Conservation (phyloP, 92 coral and sea anemone genomes). For the Heliopora coerulea region DNA sequence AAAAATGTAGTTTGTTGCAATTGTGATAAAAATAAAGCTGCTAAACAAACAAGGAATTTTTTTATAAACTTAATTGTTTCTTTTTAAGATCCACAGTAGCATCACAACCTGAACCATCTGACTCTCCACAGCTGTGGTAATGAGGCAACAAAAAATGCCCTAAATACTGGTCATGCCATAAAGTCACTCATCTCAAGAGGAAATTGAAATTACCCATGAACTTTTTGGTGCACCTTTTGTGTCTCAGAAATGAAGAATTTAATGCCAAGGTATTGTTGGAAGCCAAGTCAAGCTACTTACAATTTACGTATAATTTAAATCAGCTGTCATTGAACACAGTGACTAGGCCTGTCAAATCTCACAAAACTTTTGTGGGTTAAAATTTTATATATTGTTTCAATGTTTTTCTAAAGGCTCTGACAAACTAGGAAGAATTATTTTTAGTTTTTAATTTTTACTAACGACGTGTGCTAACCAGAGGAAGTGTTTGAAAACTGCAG, state of each 20-base stretch:
- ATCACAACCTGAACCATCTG: conserved; percentile 85
- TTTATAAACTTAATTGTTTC: neutral
- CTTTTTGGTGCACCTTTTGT: too few species aligned
- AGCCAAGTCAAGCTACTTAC: too few species aligned
- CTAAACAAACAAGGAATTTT: too few species aligned
- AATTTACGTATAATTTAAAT: too few species aligned
- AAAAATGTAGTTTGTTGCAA: too few species aligned
- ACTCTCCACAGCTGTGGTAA: conserved; percentile 94
- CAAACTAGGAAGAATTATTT: neutral
- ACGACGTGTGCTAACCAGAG: neutral
- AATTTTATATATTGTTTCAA: neutral
- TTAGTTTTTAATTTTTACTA: neutral
- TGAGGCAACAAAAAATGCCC: too few species aligned
- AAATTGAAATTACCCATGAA: too few species aligned
- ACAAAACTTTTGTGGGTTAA: neutral
- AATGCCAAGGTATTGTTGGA: too few species aligned
- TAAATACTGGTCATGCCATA: too few species aligned
- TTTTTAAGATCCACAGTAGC: conserved; percentile 87
- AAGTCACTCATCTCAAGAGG: too few species aligned
- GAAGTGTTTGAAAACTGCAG: neutral
- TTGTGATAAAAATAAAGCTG: too few species aligned
- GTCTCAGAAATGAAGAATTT: too few species aligned
- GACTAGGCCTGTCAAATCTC: neutral
- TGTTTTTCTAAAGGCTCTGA: neutral
- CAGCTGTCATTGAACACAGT: neutral